These are phyloP conservation scores for Patagioenas fasciata DNA, from an alignment of 2,113 vertebrate species.

Conservation along the genomic window DNA sequence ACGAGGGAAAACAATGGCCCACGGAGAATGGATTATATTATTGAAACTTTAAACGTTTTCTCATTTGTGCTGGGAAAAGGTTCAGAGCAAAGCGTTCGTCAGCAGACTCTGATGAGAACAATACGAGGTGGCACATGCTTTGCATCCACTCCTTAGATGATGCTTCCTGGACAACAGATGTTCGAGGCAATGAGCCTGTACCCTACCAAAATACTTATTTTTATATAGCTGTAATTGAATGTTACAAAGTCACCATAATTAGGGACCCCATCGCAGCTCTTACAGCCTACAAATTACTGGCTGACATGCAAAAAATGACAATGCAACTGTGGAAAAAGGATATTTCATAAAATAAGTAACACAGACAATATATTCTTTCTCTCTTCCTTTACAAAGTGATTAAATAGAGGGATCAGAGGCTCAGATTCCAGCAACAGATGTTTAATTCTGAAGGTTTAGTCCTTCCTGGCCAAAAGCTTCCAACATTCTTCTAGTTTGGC, in stretches of 20 bases:
- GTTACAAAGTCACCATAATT: neutral
- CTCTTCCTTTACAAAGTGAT: neutral
- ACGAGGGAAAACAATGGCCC: neutral
- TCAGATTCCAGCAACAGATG: conserved; percentile 1
- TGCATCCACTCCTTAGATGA: neutral
- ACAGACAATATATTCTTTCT: neutral
- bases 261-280: neutral
- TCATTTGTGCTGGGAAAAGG: neutral
- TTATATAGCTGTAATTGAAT: neutral
- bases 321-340: neutral
- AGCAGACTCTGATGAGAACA: neutral
- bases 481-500: neutral
- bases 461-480: neutral
- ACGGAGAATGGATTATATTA: neutral
- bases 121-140: neutral
- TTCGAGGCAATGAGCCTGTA: neutral
- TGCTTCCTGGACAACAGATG: neutral
- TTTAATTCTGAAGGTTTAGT: neutral
- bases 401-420: neutral
- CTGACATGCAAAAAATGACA: neutral
- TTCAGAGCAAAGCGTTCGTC: neutral
- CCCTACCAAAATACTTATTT: neutral
- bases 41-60: neutral
- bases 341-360: neutral
- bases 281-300: neutral